Conservation (phyloP, 2,888 invertebrate species). For the Gastrophysa polygoni region DNA sequence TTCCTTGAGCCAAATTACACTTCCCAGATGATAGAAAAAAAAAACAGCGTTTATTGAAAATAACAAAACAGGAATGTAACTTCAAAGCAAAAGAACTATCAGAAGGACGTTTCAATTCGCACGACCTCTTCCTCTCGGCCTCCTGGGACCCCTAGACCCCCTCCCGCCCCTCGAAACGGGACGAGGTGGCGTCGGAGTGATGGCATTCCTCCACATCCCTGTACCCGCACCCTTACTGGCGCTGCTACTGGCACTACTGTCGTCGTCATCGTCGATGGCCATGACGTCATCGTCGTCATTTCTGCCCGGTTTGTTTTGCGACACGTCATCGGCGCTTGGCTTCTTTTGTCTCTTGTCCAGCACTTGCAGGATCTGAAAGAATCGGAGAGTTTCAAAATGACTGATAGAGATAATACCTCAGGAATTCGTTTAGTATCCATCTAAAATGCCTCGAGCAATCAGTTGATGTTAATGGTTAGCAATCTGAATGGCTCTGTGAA, state of each 20-base stretch:
- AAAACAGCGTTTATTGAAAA: not conserved
- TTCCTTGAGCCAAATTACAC: too few relatives aligned
- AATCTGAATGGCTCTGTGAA: too few relatives aligned
- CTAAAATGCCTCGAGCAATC: too few relatives aligned
- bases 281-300: conserved; percentile 1
- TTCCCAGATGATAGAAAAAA: too few relatives aligned
- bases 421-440: too few relatives aligned
- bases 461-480: too few relatives aligned
- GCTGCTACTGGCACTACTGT: not conserved
- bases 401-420: too few relatives aligned
- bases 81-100: too few relatives aligned
- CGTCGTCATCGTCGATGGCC: conserved; percentile 4
- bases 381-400: too few relatives aligned
- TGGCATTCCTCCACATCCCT: not conserved
- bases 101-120: not conserved
- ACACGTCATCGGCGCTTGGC: not conserved
- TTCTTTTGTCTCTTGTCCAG: conserved; percentile 4
- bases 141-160: conserved; percentile 3
- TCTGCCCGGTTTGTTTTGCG: not conserved
- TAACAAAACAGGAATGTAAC: not conserved
- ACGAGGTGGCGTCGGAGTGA: not conserved
- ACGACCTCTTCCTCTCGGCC: conserved; percentile 9
- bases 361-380: not conserved
- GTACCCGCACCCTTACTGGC: not conserved
- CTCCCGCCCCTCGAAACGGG: conserved; percentile 2